phyloP scores from a whole-genome alignment of 2,888 invertebrate species.

The Agelastica alni region DNA sequence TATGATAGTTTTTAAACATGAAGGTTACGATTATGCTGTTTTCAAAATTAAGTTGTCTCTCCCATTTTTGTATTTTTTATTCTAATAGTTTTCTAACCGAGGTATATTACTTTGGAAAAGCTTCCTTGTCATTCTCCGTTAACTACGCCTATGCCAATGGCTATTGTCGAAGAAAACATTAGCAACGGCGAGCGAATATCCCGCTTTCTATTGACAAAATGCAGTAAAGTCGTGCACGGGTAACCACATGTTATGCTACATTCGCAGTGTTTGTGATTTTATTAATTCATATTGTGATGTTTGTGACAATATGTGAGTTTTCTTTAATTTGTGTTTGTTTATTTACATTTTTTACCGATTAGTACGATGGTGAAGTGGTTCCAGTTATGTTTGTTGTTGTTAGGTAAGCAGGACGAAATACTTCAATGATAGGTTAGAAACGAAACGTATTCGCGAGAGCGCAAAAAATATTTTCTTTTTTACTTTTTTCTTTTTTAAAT shows the following conservation, averaged over 20 bases:
- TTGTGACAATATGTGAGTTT: slow-evolving; percentile 5
- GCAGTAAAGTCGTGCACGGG: slow-evolving; percentile 3
- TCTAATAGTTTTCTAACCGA: too few species aligned
- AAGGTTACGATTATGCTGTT: too few species aligned
- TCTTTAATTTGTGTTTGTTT: not conserved
- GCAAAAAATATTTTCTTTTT: too few species aligned
- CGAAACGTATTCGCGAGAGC: too few species aligned
- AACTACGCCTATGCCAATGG: not conserved
- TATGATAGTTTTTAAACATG: too few species aligned
- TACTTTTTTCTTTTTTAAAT: too few species aligned
- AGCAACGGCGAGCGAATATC: slow-evolving; percentile 31
- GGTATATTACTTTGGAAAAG: too few species aligned
- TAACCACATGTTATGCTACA: slow-evolving; percentile 10
- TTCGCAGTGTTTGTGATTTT: not conserved
- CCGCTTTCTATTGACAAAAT: slow-evolving; percentile 38
- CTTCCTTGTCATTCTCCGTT: not conserved
- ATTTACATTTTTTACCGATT: not conserved
- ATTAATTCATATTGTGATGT: slow-evolving; percentile 3
- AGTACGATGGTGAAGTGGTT: slow-evolving; percentile 11
- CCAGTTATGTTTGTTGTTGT: not conserved
- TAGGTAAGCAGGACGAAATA: slow-evolving; percentile 6
- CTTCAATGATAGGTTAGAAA: not conserved
- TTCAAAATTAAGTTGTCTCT: too few species aligned
- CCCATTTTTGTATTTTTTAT: not conserved
- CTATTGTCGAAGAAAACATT: slow-evolving; percentile 36